Evolutionary conservation across 2,797 vertebrate species (phyloP).

Genomic region (Brachymystax lenok): DNA sequence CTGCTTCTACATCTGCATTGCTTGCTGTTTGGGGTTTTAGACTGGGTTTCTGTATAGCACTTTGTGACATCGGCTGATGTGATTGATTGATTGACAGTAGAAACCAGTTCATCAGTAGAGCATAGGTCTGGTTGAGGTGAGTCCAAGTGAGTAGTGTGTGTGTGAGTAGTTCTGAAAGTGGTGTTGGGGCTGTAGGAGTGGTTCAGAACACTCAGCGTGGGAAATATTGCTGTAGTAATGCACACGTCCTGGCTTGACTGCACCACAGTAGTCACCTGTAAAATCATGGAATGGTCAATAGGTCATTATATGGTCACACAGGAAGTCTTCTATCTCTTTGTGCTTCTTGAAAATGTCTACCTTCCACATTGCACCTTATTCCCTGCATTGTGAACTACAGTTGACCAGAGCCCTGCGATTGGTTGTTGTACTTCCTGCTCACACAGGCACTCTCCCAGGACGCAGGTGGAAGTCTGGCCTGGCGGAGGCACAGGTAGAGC

Average conservation of each 20-base stretch:
- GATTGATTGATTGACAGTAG: constrained; percentile 62
- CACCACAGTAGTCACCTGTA: constrained; percentile 72
- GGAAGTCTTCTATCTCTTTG: neutral
- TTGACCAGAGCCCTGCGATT: neutral
- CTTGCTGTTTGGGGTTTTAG: neutral
- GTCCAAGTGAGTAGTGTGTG: constrained; percentile 1
- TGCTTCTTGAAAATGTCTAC: neutral
- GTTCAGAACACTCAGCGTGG: constrained; percentile 91
- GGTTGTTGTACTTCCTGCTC: constrained; percentile 13
- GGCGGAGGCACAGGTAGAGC: constrained; percentile 75
- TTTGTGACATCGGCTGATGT: no score
- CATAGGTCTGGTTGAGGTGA: neutral
- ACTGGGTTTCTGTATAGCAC: no score
- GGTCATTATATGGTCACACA: neutral
- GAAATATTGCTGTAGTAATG: constrained; percentile 89
- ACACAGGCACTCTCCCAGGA: constrained; percentile 28
- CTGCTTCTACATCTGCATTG: neutral
- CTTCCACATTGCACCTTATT: neutral
- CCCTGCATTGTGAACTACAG: neutral
- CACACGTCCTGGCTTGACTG: constrained; percentile 77
- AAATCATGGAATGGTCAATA: neutral
- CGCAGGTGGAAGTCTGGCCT: constrained; percentile 46
- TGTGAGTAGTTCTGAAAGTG: constrained; percentile 68
- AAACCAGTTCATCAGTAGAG: constrained; percentile 14
- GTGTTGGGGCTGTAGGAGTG: constrained; percentile 93